Base-by-base conservation (phyloP, 2,797 vertebrate species). In the Eupleurogrammus muticus region DNA sequence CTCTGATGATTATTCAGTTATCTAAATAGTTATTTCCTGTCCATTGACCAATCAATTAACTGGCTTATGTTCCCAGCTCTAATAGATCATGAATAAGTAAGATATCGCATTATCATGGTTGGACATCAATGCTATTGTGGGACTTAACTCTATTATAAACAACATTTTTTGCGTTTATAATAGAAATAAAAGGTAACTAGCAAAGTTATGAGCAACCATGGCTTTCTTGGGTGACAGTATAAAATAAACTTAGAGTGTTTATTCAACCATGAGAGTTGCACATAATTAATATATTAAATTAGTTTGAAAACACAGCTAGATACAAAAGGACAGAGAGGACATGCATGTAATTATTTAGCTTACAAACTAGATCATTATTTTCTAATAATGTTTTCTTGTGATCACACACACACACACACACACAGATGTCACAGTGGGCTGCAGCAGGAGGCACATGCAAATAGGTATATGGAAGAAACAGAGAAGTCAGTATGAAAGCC, bases 391-490 rank as follows among this genome's bases (percentile, higher is more conserved):
- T 38, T 3, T 28, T 38, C 24, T 42, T 34, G 5, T 5, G 49
- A 21, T 62, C 14, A 53, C 16, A 10, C 50, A 63, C 36, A 51
- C 10, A n/a, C 32, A 69, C 44, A 40, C 0, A 46, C 4, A 42
- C 4, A 32, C 63, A 38, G 19, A 73, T 36, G 36, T 47, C 65
- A 66, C 21, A 74, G 8, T 47, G 47, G 58, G 61, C 66, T 55
- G 66, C 17, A 57, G 48, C 71, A 69, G 72, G 71, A 80, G 81
- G 68, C 75, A 49, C 89, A 82, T 90, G 90, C 92, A 89, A 62
- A 80, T 47, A 48, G 61, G 40, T 28, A 36, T 24, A 80, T 63
- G 64, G 20, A 63, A 71, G 72, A 79, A 81, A 83, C 74, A 62
- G 36, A 82, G 58, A 70, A 74, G 55, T 44, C 75, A 57, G 73